These are phyloP conservation scores for Mesocricetus auratus DNA, from an alignment of 2,113 vertebrate species.

Conservation along the genomic window DNA sequence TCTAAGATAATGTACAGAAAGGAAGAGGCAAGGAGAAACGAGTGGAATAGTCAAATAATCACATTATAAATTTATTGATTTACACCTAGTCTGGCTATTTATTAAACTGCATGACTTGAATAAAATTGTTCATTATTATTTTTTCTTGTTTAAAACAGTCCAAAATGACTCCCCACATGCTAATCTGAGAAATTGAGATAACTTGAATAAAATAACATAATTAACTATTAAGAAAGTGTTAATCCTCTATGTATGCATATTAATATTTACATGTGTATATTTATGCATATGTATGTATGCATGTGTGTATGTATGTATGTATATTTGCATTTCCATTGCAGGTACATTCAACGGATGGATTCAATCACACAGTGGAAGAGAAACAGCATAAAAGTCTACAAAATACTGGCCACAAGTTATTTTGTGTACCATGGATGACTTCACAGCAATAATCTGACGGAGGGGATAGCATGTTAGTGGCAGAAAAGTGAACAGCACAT, in stretches of 20 bases:
- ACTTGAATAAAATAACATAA: background rate
- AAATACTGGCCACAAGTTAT: background rate
- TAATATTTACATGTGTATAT: too few relatives aligned
- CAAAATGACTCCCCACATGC: background rate
- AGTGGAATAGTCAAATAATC: accelerated
- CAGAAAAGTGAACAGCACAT: background rate
- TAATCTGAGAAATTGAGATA: background rate
- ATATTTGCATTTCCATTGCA: background rate
- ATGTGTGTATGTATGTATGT: background rate
- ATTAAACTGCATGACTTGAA: background rate
- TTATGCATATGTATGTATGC: background rate
- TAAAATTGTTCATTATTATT: background rate
- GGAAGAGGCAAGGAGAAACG: background rate
- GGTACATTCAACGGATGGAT: background rate
- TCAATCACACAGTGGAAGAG: background rate
- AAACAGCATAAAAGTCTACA: background rate
- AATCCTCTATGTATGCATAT: accelerated
- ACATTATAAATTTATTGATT: background rate
- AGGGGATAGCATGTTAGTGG: background rate
- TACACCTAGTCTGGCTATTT: background rate
- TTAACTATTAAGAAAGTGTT: background rate
- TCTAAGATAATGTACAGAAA: background rate
- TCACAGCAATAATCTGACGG: background rate
- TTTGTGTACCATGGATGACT: background rate
- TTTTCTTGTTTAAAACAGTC: background rate